Conservation (phyloP, 2,113 vertebrate genomes). For the Pachycephala philippinensis region DNA sequence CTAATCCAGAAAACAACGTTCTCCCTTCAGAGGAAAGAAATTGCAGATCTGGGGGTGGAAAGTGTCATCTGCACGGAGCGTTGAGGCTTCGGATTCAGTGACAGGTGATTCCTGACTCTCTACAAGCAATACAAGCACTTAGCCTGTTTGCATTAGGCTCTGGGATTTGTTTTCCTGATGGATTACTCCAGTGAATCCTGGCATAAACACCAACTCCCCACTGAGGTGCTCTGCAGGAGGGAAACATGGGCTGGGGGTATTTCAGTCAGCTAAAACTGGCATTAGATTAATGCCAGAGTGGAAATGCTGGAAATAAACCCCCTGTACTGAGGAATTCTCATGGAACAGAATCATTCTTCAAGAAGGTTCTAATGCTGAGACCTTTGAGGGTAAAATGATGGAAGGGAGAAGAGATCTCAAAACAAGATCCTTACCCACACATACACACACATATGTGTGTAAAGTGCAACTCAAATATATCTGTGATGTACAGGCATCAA, state of each 20-base stretch:
- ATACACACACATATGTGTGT: accelerated
- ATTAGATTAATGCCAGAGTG: background rate
- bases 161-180: background rate
- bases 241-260: background rate
- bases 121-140: background rate
- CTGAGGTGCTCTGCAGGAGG: background rate
- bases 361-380: background rate
- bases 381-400: background rate
- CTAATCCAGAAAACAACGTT: background rate
- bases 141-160: background rate
- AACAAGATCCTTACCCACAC: background rate
- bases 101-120: slow-evolving; percentile 4
- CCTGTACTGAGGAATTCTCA: background rate
- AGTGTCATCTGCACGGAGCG: background rate
- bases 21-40: background rate
- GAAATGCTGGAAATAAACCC: background rate
- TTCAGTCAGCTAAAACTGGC: background rate
- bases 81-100: background rate
- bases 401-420: background rate
- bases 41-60: background rate
- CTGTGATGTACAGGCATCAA: accelerated
- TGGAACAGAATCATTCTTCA: background rate
- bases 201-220: background rate
- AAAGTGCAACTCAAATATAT: background rate
- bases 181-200: background rate